phyloP scores from a whole-genome alignment of 2,888 invertebrate genomes.

The Oxycera nigricornis region DNA sequence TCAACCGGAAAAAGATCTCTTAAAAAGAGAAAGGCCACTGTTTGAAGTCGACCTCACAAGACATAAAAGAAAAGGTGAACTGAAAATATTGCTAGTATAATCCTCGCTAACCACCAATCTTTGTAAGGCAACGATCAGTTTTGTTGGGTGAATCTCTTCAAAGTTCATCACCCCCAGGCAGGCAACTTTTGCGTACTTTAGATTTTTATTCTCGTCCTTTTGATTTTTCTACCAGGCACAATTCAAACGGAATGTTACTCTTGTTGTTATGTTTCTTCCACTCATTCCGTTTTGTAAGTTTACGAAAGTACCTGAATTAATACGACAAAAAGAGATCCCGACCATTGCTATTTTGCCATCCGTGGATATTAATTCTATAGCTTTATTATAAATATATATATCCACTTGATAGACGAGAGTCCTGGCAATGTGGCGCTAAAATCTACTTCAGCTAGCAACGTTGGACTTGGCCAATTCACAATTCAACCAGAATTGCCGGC shows the following conservation, averaged over 20 bases:
- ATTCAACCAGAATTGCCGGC: not conserved
- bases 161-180: no score
- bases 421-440: not conserved
- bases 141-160: no score
- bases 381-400: slow-evolving; percentile 4
- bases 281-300: not conserved
- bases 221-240: no score
- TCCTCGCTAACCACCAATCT: no score
- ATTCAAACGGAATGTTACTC: not conserved
- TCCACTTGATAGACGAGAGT: slow-evolving; percentile 3
- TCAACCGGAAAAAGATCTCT: no score
- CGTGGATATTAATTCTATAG: not conserved
- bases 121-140: no score
- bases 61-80: no score
- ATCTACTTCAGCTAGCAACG: not conserved
- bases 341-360: not conserved
- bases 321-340: not conserved
- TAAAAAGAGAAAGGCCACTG: no score
- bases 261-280: not conserved
- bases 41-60: no score
- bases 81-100: no score
- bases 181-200: no score
- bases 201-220: no score
- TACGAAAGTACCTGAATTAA: not conserved
- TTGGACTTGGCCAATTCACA: not conserved